A percentile compares a stretch with the other conserved stretches of the same genome.
phyloP scores from a whole-genome alignment of 2,797 vertebrate genomes.

The Pelodytes ibericus region DNA sequence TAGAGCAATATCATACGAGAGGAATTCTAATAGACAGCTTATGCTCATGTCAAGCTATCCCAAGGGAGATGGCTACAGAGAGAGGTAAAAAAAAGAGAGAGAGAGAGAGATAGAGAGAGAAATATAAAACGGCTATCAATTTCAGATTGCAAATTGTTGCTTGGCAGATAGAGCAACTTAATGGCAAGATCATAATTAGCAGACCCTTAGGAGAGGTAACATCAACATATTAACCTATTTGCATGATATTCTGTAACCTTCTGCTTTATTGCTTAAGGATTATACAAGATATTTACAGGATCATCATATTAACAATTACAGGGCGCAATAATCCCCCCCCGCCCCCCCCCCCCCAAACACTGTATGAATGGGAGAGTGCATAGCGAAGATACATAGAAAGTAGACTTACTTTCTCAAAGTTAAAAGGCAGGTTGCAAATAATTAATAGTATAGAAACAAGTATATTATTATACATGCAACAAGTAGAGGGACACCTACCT shows the following conservation, averaged over 20 bases:
- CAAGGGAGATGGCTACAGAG: slow-evolving; percentile 42
- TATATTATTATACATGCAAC: too few relatives aligned
- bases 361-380: too few relatives aligned
- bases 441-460: too few relatives aligned
- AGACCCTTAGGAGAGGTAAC: slow-evolving; percentile 37
- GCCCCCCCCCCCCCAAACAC: too few relatives aligned
- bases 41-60: slow-evolving; percentile 55
- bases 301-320: slow-evolving; percentile 26
- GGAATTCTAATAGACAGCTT: slow-evolving; percentile 57
- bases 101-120: background rate
- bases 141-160: slow-evolving; percentile 34
- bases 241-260: slow-evolving; percentile 52
- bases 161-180: slow-evolving; percentile 47
- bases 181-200: slow-evolving; percentile 48
- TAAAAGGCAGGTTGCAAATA: too few relatives aligned
- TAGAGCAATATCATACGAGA: slow-evolving; percentile 56
- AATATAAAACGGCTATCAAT: slow-evolving; percentile 35
- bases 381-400: too few relatives aligned
- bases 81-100: slow-evolving; percentile 36
- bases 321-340: too few relatives aligned
- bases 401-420: too few relatives aligned
- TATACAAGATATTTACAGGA: slow-evolving; percentile 8
- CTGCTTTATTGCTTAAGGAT: slow-evolving; percentile 42
- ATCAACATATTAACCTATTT: slow-evolving; percentile 41
- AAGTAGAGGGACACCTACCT: too few relatives aligned